Evolutionary conservation across 2,113 vertebrate species (phyloP), one percentile per base, ranked within the genome.

Genomic region (Pterophyllum scalare): DNA sequence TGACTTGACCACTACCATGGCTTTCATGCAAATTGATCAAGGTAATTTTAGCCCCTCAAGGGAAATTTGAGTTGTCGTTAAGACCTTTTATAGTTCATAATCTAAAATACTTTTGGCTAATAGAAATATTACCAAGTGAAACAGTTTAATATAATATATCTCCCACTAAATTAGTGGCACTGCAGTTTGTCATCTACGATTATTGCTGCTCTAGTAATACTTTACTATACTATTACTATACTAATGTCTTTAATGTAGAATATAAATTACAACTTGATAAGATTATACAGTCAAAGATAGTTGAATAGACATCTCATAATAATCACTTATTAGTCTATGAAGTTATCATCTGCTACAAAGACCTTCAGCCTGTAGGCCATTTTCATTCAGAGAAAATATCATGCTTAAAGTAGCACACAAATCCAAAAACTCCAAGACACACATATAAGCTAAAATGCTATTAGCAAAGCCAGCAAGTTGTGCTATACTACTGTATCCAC

Each of bases 21-120:
- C 65, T 77, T 57, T 91, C 77, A 86, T 93, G 87, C 88, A 89
- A 92, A 90, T 88, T 83, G 83, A 91, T 79, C 75, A 87, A 92
- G 91, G 89, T 94, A 93, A 92, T 88, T 88, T 59, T 61, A 91
- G 82, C 82, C 75, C 59, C 84, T 89, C 77, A 81, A 87, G 84
- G 81, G 57, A 89, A 91, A 91, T 79, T 62, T 88, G 62, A 91
- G 84, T 87, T 91, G 84, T 59, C 24, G 79, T 91, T 89, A 83
- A 88, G 84, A 87, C 81, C 76, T 57, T 79, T 52, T 90, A 57
- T 88, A n/a, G 80, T 84, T 64, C 62, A 79, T 52, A 77, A 81
- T 85, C 70, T 58, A 10, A 85, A 89, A 85, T 84, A 82, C 61
- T 83, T 91, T 83, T 89, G 87, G 87, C 87, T 87, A 87, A 93